phyloP scores from a whole-genome alignment of 35 echinoderm and acorn worm genomes.

The Strongylocentrotus purpuratus region DNA sequence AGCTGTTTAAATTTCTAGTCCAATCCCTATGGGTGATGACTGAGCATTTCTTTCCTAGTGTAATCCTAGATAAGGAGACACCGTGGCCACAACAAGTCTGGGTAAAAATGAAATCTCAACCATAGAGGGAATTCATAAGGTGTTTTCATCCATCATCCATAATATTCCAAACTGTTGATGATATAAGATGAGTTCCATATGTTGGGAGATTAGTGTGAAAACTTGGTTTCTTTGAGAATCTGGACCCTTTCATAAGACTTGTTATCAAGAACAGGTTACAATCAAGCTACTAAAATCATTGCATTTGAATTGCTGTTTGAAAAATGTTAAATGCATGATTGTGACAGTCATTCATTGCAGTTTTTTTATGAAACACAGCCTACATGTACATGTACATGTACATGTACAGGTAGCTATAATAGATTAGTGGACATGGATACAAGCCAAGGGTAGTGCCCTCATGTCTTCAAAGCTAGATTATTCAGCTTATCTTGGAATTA shows the following conservation, averaged over 20 bases:
- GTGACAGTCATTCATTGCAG: background rate
- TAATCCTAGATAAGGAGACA: slow-evolving; percentile 14
- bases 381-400: background rate
- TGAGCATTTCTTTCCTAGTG: slow-evolving; percentile 30
- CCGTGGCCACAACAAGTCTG: background rate
- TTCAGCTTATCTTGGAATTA: background rate
- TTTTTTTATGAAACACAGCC: background rate
- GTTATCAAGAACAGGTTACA: background rate
- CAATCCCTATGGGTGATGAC: slow-evolving; percentile 21
- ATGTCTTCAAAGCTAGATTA: background rate
- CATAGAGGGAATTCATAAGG: background rate
- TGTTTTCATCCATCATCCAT: background rate
- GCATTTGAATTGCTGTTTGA: background rate
- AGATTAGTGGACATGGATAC: background rate
- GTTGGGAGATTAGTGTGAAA: background rate
- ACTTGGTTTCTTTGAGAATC: background rate
- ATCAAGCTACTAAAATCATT: background rate
- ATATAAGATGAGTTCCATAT: background rate
- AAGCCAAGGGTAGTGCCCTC: background rate
- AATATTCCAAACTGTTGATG: background rate
- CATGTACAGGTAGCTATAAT: too few relatives aligned
- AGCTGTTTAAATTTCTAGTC: background rate
- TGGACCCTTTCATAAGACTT: background rate
- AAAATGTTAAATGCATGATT: background rate
- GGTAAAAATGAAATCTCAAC: background rate